A percentile compares a stretch with the other conserved stretches of the same genome.
These are phyloP conservation scores for Lasioglossum villosulum DNA, from an alignment of 2,888 invertebrate species.

Conservation along the genomic window DNA sequence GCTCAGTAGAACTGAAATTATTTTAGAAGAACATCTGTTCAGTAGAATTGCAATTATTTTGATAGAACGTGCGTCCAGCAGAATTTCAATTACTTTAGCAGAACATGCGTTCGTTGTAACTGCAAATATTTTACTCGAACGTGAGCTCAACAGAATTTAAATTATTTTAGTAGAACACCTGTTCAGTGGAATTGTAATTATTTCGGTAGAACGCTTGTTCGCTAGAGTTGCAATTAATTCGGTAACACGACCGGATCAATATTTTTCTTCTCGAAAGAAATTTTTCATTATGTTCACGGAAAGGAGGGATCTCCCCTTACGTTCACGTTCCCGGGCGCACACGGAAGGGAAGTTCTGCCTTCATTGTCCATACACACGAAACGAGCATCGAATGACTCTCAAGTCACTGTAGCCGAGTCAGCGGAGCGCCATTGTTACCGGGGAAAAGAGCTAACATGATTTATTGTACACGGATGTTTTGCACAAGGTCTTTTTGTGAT, in stretches of 20 bases:
- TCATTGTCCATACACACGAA: slow-evolving; percentile 38
- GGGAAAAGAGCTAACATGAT: slow-evolving; percentile 58
- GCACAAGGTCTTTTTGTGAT: slow-evolving; percentile 55
- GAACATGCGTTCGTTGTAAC: no score
- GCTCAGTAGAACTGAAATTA: no score
- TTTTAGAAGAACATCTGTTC: no score
- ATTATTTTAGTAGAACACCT: no score
- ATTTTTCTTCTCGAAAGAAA: slow-evolving; percentile 15
- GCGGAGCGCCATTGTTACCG: slow-evolving; percentile 57
- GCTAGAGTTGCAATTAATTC: background rate
- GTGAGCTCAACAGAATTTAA: no score
- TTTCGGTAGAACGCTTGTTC: background rate
- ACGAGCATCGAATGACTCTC: slow-evolving; percentile 41
- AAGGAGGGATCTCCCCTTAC: slow-evolving; percentile 26
- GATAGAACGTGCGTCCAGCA: background rate
- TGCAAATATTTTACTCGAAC: no score
- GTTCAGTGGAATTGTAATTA: background rate
- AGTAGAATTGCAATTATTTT: background rate
- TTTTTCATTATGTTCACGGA: slow-evolving; percentile 44
- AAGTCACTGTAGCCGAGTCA: slow-evolving; percentile 60
- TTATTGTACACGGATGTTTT: slow-evolving; percentile 63
- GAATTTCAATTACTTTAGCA: background rate
- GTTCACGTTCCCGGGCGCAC: slow-evolving; percentile 20
- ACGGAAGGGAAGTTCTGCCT: slow-evolving; percentile 12
- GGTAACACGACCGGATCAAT: background rate